Evolutionary conservation across 2,797 vertebrate species (phyloP).

Genomic region (Calcarius lapponicus): DNA sequence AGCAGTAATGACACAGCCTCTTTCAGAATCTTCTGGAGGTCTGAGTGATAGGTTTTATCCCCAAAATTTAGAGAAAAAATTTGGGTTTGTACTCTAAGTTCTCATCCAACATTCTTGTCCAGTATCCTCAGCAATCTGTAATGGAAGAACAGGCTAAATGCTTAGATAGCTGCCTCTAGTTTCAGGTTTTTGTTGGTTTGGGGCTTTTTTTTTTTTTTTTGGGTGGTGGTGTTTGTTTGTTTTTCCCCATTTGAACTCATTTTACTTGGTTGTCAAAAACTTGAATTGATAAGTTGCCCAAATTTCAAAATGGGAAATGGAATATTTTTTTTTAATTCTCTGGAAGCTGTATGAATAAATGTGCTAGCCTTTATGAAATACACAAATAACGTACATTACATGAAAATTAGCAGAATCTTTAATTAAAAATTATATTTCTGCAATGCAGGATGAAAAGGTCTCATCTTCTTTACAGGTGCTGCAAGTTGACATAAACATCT

Average conservation of each 20-base stretch:
- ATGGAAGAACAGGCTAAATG: neutral
- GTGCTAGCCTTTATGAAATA: neutral
- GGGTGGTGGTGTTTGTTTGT: neutral
- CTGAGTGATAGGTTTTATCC: neutral
- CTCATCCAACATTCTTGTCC: neutral
- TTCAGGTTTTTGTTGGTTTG: neutral
- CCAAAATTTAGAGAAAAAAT: neutral
- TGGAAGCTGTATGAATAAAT: neutral
- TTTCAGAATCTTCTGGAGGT: neutral
- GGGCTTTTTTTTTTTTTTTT: neutral
- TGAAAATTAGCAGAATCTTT: neutral
- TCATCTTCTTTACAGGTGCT: neutral
- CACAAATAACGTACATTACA: neutral
- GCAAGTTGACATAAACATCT: neutral
- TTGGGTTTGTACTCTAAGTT: neutral
- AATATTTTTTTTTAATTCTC: neutral
- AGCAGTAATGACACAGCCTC: neutral
- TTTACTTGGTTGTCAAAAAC: neutral
- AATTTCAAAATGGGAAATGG: neutral
- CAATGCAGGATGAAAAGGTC: neutral
- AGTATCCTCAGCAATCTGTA: neutral
- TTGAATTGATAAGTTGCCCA: neutral
- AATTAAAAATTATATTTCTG: neutral
- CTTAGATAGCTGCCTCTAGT: neutral
- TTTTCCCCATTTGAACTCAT: neutral